These are phyloP conservation scores for Nudaria mundana DNA, from an alignment of 2,888 invertebrate species.

Conservation along the genomic window DNA sequence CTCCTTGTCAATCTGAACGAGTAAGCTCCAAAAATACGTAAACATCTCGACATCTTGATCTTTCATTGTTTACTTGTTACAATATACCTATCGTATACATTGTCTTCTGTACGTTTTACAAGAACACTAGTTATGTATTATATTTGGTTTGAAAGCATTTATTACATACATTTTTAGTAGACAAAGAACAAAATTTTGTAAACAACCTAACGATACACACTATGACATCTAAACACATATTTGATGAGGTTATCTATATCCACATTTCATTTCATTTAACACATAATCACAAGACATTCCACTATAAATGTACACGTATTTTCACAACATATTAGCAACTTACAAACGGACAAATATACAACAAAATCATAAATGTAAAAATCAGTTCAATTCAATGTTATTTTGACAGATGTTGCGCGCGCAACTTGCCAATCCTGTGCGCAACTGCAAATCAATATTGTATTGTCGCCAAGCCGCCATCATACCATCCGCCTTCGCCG, in stretches of 20 bases:
- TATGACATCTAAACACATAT: constrained; percentile 4
- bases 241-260: constrained; percentile 6
- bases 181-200: constrained; percentile 17
- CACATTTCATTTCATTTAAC: background rate
- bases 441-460: constrained; percentile 59
- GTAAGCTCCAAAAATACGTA: constrained; percentile 68
- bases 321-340: constrained; percentile 6
- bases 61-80: constrained; percentile 50
- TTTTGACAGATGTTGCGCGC: constrained; percentile 67
- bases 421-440: constrained; percentile 39
- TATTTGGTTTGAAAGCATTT: background rate
- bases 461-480: too few relatives aligned
- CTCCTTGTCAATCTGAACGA: constrained; percentile 63
- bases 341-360: background rate
- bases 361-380: constrained; percentile 8
- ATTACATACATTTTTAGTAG: constrained; percentile 1
- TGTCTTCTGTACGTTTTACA: background rate
- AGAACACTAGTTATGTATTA: background rate
- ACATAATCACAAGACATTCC: background rate
- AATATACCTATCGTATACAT: constrained; percentile 22
- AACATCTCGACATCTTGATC: constrained; percentile 67
- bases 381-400: constrained; percentile 23
- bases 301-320: constrained; percentile 3
- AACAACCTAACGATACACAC: constrained; percentile 25
- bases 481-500: too few relatives aligned